Percentiles rank a stretch among this genome's conserved stretches.
These are phyloP conservation scores for Rhinichthys klamathensis DNA, from an alignment of 2,113 vertebrate genomes.

Conservation along the genomic window DNA sequence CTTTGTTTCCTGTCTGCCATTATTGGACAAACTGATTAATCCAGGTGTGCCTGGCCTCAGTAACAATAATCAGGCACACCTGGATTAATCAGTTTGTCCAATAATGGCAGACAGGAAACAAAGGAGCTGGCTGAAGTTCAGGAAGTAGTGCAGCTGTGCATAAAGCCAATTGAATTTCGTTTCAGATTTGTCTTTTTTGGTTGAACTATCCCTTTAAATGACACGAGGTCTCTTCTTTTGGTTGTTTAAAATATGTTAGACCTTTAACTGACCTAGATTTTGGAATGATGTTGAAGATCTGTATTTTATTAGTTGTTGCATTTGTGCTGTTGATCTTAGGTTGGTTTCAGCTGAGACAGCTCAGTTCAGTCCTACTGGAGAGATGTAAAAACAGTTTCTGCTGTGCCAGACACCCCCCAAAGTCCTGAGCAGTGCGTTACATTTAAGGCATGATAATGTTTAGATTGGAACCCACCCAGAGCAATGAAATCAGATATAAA, in stretches of 20 bases:
- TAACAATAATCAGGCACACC: too few species aligned
- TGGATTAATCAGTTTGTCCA: too few species aligned
- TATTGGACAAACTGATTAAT: too few species aligned
- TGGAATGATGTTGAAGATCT: neutral
- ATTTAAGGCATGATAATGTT: constrained; percentile 28
- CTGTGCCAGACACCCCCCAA: constrained; percentile 8
- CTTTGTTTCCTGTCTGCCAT: too few species aligned
- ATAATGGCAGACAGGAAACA: too few species aligned
- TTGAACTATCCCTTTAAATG: neutral
- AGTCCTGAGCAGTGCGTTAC: neutral
- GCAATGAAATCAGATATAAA: constrained; percentile 40
- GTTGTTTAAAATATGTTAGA: neutral
- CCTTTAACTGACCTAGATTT: neutral
- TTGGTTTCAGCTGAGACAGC: neutral
- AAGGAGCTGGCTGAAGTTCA: too few species aligned
- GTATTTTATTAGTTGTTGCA: neutral
- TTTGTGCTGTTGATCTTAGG: constrained; percentile 29
- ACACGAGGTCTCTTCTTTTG: neutral
- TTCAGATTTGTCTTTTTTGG: neutral
- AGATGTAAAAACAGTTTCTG: neutral
- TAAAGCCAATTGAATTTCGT: neutral
- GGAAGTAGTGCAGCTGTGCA: too few species aligned
- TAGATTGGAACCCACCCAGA: constrained; percentile 2
- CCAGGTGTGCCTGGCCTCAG: too few species aligned
- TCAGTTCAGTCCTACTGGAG: neutral